Percentiles rank a stretch among this genome's conserved stretches.
Evolutionary conservation across 2,113 vertebrate species (phyloP).

Genomic region (Ciconia maguari): DNA sequence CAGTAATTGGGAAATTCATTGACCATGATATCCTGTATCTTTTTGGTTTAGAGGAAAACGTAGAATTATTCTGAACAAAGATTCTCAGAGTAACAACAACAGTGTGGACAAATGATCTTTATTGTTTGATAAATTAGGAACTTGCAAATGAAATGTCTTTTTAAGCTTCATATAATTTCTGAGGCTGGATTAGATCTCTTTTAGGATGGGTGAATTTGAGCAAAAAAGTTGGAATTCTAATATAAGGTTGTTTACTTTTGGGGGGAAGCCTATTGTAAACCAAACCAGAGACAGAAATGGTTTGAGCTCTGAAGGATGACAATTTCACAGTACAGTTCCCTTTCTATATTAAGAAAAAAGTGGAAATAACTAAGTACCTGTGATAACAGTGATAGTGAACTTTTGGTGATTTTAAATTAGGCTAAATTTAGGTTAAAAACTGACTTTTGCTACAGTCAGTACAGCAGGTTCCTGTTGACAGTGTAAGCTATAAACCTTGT

Average conservation of each 20-base stretch:
- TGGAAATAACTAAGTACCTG: neutral
- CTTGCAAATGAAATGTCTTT: neutral
- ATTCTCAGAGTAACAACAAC: neutral
- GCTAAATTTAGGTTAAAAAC: neutral
- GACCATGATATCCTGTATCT: neutral
- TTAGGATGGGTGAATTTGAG: neutral
- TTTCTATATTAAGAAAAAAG: neutral
- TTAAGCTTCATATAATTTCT: neutral
- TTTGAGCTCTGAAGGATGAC: neutral
- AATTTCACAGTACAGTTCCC: neutral
- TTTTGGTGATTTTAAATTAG: neutral
- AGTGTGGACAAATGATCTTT: neutral
- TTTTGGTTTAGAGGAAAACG: neutral
- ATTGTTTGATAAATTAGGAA: neutral
- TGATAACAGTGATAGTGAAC: neutral
- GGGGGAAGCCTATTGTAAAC: neutral
- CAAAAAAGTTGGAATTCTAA: neutral
- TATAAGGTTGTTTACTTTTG: neutral
- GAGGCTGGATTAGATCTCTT: neutral
- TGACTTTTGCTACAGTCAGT: neutral
- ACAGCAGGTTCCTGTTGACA: neutral
- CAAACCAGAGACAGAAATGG: neutral
- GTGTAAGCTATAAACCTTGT: neutral
- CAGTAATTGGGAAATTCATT: neutral
- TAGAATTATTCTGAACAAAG: neutral